Conservation (phyloP, 2,113 vertebrate species). For the Sebastes fasciatus region DNA sequence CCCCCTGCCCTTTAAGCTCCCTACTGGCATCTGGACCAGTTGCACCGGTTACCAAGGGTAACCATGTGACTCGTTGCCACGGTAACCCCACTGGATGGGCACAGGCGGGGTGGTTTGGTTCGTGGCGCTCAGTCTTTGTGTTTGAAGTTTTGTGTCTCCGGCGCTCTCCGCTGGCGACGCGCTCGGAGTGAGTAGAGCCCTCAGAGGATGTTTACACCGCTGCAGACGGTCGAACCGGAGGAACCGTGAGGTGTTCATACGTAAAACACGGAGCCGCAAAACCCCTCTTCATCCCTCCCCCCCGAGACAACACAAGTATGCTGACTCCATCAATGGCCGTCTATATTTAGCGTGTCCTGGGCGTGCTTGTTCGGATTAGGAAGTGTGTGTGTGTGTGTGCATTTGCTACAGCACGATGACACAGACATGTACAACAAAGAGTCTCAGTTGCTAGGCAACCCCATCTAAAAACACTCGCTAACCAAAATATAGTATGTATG, state of each 20-base stretch:
- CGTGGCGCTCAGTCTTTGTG: background rate
- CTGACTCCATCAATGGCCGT: conserved; percentile 55
- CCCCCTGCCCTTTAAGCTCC: background rate
- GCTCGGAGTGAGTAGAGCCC: no score
- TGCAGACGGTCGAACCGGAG: background rate
- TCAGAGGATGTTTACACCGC: background rate
- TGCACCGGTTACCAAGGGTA: conserved; percentile 42
- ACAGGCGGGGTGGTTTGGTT: background rate
- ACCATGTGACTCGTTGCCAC: conserved; percentile 61
- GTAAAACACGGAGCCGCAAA: conserved; percentile 8
- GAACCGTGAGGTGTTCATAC: background rate
- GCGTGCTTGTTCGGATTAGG: conserved; percentile 42
- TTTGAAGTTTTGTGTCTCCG: conserved; percentile 1
- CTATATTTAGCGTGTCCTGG: conserved; percentile 61
- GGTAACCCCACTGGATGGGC: conserved; percentile 51
- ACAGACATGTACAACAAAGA: conserved; percentile 70
- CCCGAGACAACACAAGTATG: conserved; percentile 41
- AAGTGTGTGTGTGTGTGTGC: conserved; percentile 32
- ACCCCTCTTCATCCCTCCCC: background rate
- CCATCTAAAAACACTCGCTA: conserved; percentile 55
- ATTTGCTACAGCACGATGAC: conserved; percentile 54
- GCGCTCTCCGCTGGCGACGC: background rate
- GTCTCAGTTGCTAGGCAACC: conserved; percentile 77
- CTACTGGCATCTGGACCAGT: conserved; percentile 53
- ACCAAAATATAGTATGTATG: conserved; percentile 43